A percentile compares a stretch with the other conserved stretches of the same genome.
These are phyloP conservation scores for Eumerus sabulonum DNA, from an alignment of 2,888 invertebrate genomes.

Conservation along the genomic window DNA sequence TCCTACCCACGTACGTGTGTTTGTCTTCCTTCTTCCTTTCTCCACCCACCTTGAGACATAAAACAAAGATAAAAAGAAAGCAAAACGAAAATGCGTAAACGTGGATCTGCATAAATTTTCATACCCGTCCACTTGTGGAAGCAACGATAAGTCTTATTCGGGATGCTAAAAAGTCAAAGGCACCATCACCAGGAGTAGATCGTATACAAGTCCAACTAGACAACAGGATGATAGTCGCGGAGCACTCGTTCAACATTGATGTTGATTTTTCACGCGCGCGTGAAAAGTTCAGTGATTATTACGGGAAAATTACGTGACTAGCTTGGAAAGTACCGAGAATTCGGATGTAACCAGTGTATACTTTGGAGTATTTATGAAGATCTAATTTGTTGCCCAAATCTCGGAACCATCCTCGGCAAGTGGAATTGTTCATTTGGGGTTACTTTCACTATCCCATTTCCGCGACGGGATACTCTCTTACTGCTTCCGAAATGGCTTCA, in stretches of 20 bases:
- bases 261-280: slow-evolving; percentile 65
- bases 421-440: slow-evolving; percentile 49
- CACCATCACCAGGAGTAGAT: slow-evolving; percentile 32
- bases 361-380: slow-evolving; percentile 69
- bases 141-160: slow-evolving; percentile 22
- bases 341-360: slow-evolving; percentile 57
- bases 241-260: slow-evolving; percentile 8
- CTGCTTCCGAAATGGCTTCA: slow-evolving; percentile 43
- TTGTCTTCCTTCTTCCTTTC: background rate
- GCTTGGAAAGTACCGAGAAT: slow-evolving; percentile 77
- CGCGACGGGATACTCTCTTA: slow-evolving; percentile 14
- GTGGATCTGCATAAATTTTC: slow-evolving; percentile 66
- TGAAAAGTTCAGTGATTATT: slow-evolving; percentile 79
- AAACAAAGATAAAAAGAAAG: slow-evolving; percentile 36
- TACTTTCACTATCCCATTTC: background rate
- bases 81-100: slow-evolving; percentile 65
- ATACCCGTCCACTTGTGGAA: background rate
- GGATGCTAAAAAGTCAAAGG: slow-evolving; percentile 49
- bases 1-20: no score
- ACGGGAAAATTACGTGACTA: slow-evolving; percentile 79
- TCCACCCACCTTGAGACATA: slow-evolving; percentile 27
- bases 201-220: slow-evolving; percentile 21
- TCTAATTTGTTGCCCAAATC: slow-evolving; percentile 70
- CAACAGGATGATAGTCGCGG: slow-evolving; percentile 23
- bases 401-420: slow-evolving; percentile 54